These are phyloP conservation scores for Decapterus maruadsi DNA, from an alignment of 2,797 vertebrate species.

Conservation along the genomic window DNA sequence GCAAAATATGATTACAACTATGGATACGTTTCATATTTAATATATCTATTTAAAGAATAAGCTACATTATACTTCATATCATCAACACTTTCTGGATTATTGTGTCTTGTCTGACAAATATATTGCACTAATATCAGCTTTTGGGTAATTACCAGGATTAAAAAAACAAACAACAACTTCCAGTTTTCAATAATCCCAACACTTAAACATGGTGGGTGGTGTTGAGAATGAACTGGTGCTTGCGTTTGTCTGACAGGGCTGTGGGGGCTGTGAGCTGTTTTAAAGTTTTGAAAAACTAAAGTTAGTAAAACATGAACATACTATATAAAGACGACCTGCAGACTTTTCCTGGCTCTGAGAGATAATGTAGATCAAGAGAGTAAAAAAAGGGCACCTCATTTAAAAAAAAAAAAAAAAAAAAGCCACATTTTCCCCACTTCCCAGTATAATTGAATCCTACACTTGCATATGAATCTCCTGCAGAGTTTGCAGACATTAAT, in stretches of 20 bases:
- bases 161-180: neutral
- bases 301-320: neutral
- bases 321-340: neutral
- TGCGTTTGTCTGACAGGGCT: neutral
- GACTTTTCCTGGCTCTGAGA: constrained; percentile 10
- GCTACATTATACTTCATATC: too few relatives aligned
- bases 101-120: too few relatives aligned
- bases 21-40: too few relatives aligned
- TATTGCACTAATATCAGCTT: neutral
- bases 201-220: neutral
- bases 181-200: neutral
- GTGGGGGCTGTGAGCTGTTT: neutral
- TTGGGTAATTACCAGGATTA: neutral
- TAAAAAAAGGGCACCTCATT: constrained; percentile 5
- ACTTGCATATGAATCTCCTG: constrained; percentile 37
- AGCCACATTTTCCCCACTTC: neutral
- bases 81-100: too few relatives aligned
- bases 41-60: too few relatives aligned
- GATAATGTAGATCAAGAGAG: constrained; percentile 16
- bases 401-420: neutral
- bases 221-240: neutral
- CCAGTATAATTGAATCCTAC: constrained; percentile 27
- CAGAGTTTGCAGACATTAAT: constrained; percentile 31
- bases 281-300: neutral
- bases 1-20: too few relatives aligned